phyloP scores from a whole-genome alignment of 2,888 invertebrate genomes.

The Euclidia mi region DNA sequence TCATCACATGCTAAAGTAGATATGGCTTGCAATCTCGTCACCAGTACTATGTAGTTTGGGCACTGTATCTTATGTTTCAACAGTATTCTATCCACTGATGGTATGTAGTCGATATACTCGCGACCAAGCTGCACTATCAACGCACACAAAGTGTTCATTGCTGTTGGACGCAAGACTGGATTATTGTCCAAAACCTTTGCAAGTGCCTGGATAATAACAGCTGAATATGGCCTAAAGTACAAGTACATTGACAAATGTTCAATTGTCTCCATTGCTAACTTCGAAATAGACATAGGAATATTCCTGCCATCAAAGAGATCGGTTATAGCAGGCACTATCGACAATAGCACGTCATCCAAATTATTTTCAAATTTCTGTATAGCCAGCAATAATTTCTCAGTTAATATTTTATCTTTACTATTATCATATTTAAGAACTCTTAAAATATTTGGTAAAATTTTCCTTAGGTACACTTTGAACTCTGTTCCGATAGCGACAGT shows the following conservation, averaged over 20 bases:
- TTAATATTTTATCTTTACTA: conserved; percentile 95
- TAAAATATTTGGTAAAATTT: conserved; percentile 97
- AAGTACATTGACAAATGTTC: conserved; percentile 96
- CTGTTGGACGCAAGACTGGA: conserved; percentile 93
- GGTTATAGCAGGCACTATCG: conserved; percentile 98
- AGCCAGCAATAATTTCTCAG: conserved; percentile 95
- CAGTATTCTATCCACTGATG: conserved; percentile 96
- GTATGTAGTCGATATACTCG: conserved; percentile 97
- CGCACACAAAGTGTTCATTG: conserved; percentile 97
- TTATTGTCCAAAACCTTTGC: conserved; percentile 96
- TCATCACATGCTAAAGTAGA: conserved; percentile 94
- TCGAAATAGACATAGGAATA: conserved; percentile 93
- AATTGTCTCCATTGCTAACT: conserved; percentile 95
- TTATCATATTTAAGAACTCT: conserved; percentile 97
- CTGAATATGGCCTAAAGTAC: conserved; percentile 97
- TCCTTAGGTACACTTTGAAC: conserved; percentile 98
- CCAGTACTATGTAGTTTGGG: conserved; percentile 94
- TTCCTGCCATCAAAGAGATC: conserved; percentile 96
- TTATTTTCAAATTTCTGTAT: conserved; percentile 98
- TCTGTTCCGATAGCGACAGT: conserved; percentile 98
- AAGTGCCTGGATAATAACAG: conserved; percentile 97
- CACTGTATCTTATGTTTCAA: conserved; percentile 95
- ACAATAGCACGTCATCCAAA: conserved; percentile 98
- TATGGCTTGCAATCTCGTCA: conserved; percentile 93
- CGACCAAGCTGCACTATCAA: conserved; percentile 96